phyloP scores from a whole-genome alignment of 2,113 vertebrate species.

The Epinephelus lanceolatus region DNA sequence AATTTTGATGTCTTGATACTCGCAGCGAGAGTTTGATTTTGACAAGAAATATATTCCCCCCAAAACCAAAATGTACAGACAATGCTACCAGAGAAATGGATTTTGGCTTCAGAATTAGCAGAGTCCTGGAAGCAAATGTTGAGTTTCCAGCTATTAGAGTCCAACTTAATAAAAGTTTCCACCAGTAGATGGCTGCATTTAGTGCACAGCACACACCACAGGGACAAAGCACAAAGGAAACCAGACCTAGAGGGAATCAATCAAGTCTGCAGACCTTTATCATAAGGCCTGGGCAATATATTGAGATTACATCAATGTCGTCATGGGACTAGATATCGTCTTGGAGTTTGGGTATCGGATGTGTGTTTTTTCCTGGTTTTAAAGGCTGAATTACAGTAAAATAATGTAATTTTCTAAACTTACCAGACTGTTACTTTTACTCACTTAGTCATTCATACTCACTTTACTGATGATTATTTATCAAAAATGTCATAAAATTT shows the following conservation, averaged over 20 bases:
- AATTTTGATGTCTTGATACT: conserved; percentile 13
- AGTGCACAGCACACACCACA: conserved; percentile 18
- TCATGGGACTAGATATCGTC: too few species aligned
- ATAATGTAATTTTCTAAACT: too few species aligned
- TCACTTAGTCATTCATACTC: too few species aligned
- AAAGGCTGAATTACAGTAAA: too few species aligned
- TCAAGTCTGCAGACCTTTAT: conserved; percentile 7
- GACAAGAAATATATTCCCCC: conserved; percentile 1
- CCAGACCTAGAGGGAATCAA: conserved; percentile 16
- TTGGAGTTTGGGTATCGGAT: too few species aligned
- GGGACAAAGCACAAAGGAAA: conserved; percentile 58
- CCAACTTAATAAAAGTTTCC: conserved; percentile 62
- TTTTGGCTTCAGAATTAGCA: conserved; percentile 29
- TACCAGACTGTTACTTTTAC: too few species aligned
- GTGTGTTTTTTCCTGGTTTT: too few species aligned
- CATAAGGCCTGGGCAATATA: too few species aligned
- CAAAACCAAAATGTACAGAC: conserved; percentile 35
- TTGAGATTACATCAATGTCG: too few species aligned
- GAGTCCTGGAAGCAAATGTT: conserved; percentile 26
- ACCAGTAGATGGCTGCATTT: conserved; percentile 76
- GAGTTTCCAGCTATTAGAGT: conserved; percentile 58
- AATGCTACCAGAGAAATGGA: conserved; percentile 23
- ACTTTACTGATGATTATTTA: too few species aligned
- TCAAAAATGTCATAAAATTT: too few species aligned
- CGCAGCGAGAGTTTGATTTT: background rate